Conservation (phyloP, 1,140 invertebrate species). For the Cepaea nemoralis region DNA sequence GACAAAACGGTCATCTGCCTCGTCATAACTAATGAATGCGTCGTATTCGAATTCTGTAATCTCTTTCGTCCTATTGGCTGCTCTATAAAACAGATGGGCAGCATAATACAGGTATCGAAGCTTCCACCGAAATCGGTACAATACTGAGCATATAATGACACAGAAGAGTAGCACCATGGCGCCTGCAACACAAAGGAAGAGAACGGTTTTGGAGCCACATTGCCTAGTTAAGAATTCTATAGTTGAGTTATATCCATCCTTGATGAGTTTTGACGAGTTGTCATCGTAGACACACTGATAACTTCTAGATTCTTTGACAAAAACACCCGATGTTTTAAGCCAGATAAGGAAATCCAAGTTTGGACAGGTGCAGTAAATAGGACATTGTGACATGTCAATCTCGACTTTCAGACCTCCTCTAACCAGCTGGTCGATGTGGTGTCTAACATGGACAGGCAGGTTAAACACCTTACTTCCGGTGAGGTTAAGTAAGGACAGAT, state of each 20-base stretch:
- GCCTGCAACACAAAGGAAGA: conserved; percentile 37
- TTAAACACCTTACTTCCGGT: conserved; percentile 37
- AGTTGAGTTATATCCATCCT: conserved; percentile 23
- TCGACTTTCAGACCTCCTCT: background rate
- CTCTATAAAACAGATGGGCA: conserved; percentile 37
- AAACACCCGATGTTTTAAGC: conserved; percentile 31
- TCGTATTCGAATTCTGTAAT: conserved; percentile 46
- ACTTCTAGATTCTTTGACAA: background rate
- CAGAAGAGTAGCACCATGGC: conserved; percentile 31
- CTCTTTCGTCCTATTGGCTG: background rate
- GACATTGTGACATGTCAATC: conserved; percentile 40
- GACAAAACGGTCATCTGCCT: conserved; percentile 47
- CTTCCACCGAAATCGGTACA: conserved; percentile 54
- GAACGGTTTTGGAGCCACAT: conserved; percentile 34
- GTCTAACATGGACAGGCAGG: background rate
- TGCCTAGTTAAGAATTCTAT: conserved; percentile 27
- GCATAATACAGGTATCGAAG: conserved; percentile 56
- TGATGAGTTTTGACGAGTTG: background rate
- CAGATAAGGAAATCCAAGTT: conserved; percentile 49
- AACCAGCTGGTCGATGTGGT: conserved; percentile 25
- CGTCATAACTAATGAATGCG: conserved; percentile 55
- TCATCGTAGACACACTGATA: conserved; percentile 43
- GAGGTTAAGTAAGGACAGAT: conserved; percentile 38
- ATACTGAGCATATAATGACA: conserved; percentile 34
- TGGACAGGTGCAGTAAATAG: conserved; percentile 48